Evolutionary conservation across 2,113 vertebrate genomes (phyloP).

Genomic region (Progne subis): DNA sequence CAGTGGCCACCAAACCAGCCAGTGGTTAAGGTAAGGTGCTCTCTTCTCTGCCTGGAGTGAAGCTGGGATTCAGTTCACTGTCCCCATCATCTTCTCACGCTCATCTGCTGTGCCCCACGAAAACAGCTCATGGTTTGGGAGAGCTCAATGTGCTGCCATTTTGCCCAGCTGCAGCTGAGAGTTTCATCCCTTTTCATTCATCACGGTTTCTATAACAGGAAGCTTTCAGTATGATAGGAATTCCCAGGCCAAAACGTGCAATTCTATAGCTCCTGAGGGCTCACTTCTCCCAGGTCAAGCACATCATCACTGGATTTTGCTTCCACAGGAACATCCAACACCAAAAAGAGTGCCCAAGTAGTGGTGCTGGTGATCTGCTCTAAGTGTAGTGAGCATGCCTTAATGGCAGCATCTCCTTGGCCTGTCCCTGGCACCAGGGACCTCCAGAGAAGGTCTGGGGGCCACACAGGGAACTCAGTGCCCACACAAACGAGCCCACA

Average conservation of each 20-base stretch:
- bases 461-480: neutral
- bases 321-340: neutral
- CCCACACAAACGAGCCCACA: neutral
- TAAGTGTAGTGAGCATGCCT: fast-evolving
- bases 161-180: neutral
- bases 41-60: neutral
- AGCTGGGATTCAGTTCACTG: neutral
- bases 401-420: neutral
- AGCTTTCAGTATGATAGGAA: neutral
- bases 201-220: neutral
- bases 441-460: neutral
- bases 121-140: neutral
- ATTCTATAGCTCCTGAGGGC: neutral
- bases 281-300: neutral
- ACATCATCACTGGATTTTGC: neutral
- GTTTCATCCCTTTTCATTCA: neutral
- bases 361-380: neutral
- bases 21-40: neutral
- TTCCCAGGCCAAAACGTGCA: neutral
- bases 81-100: neutral
- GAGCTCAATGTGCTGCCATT: neutral
- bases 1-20: neutral
- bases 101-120: neutral
- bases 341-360: neutral
- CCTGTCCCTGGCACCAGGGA: fast-evolving